Conservation (phyloP, 2,888 invertebrate genomes). For the Heliconius erato region DNA sequence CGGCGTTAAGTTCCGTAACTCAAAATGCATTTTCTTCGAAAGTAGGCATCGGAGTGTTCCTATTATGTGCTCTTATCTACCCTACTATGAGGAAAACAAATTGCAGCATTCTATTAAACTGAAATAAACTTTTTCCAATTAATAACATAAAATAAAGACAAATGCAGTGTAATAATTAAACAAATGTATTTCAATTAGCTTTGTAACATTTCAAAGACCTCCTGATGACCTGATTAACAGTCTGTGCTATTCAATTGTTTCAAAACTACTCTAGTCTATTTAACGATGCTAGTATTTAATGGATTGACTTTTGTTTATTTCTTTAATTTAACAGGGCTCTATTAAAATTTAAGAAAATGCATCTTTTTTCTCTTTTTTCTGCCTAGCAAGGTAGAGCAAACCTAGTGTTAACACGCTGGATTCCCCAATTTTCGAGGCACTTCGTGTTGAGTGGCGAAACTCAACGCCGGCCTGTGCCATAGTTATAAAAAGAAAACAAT, state of each 20-base stretch:
- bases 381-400: too few species aligned
- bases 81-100: too few species aligned
- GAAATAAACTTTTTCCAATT: not conserved
- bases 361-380: too few species aligned
- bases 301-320: not conserved
- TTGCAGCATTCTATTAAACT: not conserved
- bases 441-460: too few species aligned
- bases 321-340: not conserved
- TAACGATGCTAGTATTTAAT: not conserved
- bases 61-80: too few species aligned
- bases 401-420: too few species aligned
- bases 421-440: too few species aligned
- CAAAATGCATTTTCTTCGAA: too few species aligned
- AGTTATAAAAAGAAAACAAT: too few species aligned
- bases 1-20: too few species aligned
- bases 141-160: not conserved
- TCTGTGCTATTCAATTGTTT: constrained; percentile 15
- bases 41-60: too few species aligned
- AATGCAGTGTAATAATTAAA: constrained; percentile 7
- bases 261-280: not conserved
- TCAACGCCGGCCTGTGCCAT: not conserved
- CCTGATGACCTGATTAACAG: constrained; percentile 25
- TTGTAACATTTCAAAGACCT: constrained; percentile 23
- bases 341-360: too few species aligned
- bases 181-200: constrained; percentile 27